phyloP scores from a whole-genome alignment of 1,140 invertebrate genomes.

The Meloidogyne floridensis region DNA sequence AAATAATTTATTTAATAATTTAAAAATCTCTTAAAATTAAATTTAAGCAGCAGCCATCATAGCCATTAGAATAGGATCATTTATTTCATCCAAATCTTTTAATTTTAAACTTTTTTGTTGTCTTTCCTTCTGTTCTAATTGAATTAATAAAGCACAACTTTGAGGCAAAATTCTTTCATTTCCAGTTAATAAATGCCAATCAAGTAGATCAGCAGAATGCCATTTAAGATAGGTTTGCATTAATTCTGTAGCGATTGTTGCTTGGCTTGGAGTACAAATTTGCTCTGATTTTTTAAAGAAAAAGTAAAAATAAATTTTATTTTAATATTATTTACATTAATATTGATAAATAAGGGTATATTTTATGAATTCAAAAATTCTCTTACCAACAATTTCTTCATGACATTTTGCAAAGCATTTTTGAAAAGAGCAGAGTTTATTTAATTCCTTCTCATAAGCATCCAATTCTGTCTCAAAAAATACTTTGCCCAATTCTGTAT shows the following conservation, averaged over 20 bases:
- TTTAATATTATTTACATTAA: not conserved
- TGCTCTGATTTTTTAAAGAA: slow-evolving; percentile 30
- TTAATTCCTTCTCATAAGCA: slow-evolving; percentile 58
- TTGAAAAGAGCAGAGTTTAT: slow-evolving; percentile 59
- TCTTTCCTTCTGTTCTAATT: not conserved
- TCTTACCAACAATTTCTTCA: slow-evolving; percentile 43
- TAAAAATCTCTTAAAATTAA: not conserved
- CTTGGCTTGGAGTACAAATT: slow-evolving; percentile 49
- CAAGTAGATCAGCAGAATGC: slow-evolving; percentile 60
- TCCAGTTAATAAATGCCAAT: slow-evolving; percentile 61
- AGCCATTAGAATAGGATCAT: slow-evolving; percentile 25
- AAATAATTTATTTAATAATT: too few species aligned
- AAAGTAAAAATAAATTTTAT: slow-evolving; percentile 10
- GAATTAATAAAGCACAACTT: slow-evolving; percentile 47
- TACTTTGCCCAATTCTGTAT: slow-evolving; percentile 27
- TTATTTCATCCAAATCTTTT: slow-evolving; percentile 8
- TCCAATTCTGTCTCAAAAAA: slow-evolving; percentile 55
- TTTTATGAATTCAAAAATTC: not conserved
- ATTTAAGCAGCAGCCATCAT: slow-evolving; percentile 24
- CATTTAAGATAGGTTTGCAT: slow-evolving; percentile 56
- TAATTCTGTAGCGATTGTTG: slow-evolving; percentile 50
- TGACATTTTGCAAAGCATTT: slow-evolving; percentile 58
- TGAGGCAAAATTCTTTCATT: slow-evolving; percentile 52
- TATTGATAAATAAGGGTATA: too few species aligned
- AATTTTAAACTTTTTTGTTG: slow-evolving; percentile 18